phyloP scores from a whole-genome alignment of 2,113 vertebrate species.

The Bothrops jararaca region DNA sequence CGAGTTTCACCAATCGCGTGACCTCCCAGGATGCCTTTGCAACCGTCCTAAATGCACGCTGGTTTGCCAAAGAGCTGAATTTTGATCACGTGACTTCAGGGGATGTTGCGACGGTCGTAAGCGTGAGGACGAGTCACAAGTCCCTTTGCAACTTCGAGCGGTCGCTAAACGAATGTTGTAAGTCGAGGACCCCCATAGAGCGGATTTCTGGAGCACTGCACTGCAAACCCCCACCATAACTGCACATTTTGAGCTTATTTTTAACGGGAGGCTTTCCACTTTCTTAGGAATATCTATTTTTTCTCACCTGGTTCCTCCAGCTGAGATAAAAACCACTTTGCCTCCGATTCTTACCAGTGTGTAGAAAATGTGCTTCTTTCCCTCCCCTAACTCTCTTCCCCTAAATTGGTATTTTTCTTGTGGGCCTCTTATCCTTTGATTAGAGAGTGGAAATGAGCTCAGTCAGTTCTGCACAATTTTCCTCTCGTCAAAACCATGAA shows the following conservation, averaged over 20 bases:
- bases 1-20: too few relatives aligned
- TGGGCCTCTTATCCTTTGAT: background rate
- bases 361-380: background rate
- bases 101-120: too few relatives aligned
- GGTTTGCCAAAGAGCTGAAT: too few relatives aligned
- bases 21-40: too few relatives aligned
- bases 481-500: background rate
- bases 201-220: too few relatives aligned
- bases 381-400: background rate
- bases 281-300: background rate
- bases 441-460: background rate
- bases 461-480: background rate
- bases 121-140: too few relatives aligned
- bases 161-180: too few relatives aligned
- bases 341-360: background rate
- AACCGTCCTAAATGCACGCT: too few relatives aligned
- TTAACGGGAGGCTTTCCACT: background rate
- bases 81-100: too few relatives aligned
- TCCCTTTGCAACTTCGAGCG: too few relatives aligned
- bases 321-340: conserved; percentile 7
- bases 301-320: background rate
- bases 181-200: too few relatives aligned
- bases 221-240: background rate
- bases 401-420: background rate
- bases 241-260: background rate